Evolutionary conservation across 1,140 invertebrate species (phyloP), one percentile per base, ranked within the genome.

Genomic region (Drosophila sulfurigaster): DNA sequence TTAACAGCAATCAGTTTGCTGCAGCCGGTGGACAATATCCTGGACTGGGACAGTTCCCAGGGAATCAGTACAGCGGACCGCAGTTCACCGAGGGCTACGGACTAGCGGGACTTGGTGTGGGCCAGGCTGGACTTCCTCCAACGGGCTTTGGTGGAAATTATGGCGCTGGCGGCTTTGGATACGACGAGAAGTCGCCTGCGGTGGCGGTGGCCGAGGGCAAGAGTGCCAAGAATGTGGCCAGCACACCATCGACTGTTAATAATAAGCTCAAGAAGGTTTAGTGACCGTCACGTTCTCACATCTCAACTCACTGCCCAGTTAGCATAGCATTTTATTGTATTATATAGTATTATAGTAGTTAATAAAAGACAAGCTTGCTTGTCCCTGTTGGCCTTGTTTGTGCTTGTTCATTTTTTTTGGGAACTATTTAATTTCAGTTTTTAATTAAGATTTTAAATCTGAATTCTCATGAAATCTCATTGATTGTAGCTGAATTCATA

Each of bases 361-460:
- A 78, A 80, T 71, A 77, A 57, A 91, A 0, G 35, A 38, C 10
- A 3, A 38, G 35, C 35, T 38, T 38, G 35, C 35, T 62, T 64
- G 32, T 20, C 20, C 38, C 56, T 71, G 10, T 51, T 68, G 38
- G 57, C 0, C 20, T 25, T 7, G n/a, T 73, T 73, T 63, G 7
- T 13, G 20, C 7, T 3, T 46, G 93, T 95, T 95, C 92, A 98
- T 6, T 32, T 8, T 8, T 32, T 32, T 38, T 38, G 20, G 20
- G 20, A 25, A 38, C 10, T 10, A 38, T 38, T 38, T 11, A 32
- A 38, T 38, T 11, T 38, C 2, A 38, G 5, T 7, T 32, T 25
- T 25, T 25, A 20, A 25, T 25, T 25, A 3, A 0, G 20, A 25
- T 25, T 4, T 25, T 25, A 25, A 4, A 20, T 20, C 3, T 20